Percentiles rank a stretch among this genome's conserved stretches.
Evolutionary conservation across 2,797 vertebrate genomes (phyloP).

Genomic region (Tiaroga cobitis): DNA sequence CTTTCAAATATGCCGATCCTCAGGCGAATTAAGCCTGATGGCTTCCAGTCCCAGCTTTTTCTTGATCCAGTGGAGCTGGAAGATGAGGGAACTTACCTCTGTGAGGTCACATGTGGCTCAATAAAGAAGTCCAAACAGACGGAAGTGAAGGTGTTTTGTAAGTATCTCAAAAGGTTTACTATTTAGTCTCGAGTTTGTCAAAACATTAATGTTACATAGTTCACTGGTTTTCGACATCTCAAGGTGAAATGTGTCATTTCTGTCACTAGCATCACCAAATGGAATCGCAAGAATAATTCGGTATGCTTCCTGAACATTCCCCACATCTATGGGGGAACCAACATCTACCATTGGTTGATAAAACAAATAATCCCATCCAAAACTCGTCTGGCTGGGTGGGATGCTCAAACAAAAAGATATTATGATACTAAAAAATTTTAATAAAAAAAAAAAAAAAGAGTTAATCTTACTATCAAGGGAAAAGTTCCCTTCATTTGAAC

Average conservation of each 20-base stretch:
- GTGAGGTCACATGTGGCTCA: constrained; percentile 77
- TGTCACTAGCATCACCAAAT: neutral
- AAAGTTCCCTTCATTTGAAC: neutral
- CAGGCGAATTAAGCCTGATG: constrained; percentile 41
- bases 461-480: neutral
- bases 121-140: constrained; percentile 55
- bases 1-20: constrained; percentile 67
- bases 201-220: neutral
- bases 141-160: constrained; percentile 83
- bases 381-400: neutral
- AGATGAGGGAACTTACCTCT: constrained; percentile 79
- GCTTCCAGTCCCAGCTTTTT: constrained; percentile 71
- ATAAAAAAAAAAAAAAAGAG: neutral
- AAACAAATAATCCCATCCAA: neutral
- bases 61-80: constrained; percentile 73
- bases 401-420: neutral
- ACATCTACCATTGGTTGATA: neutral
- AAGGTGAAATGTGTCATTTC: neutral
- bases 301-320: neutral
- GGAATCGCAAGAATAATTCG: neutral
- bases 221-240: neutral
- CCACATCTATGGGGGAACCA: no score
- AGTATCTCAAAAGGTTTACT: constrained; percentile 69
- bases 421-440: neutral
- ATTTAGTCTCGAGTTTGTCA: neutral